These are phyloP conservation scores for Bugula neritina DNA, from an alignment of 2,888 invertebrate species.

Conservation along the genomic window DNA sequence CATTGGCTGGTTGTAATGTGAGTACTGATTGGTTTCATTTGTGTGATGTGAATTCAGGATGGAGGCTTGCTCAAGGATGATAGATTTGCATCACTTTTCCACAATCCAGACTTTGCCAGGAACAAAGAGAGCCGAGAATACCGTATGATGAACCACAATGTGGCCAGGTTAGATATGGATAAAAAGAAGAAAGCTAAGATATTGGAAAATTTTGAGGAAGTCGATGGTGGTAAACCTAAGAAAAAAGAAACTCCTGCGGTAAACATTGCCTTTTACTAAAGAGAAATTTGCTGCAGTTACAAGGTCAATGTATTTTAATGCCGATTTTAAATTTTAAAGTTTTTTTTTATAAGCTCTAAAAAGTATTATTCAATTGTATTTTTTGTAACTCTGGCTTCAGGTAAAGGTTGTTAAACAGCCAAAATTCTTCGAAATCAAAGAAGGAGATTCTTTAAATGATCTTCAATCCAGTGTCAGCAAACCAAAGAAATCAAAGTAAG, in stretches of 20 bases:
- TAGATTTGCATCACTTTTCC: conserved; percentile 12
- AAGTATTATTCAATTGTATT: too few species aligned
- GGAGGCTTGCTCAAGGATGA: conserved; percentile 4
- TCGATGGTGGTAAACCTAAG: conserved; percentile 29
- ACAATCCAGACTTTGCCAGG: conserved; percentile 7
- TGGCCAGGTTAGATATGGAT: conserved; percentile 26
- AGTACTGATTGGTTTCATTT: too few species aligned
- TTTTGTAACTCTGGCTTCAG: too few species aligned
- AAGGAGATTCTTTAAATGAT: conserved; percentile 59
- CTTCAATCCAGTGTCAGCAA: conserved; percentile 32
- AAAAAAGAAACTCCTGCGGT: conserved; percentile 31
- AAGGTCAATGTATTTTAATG: too few species aligned
- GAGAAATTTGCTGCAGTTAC: too few species aligned
- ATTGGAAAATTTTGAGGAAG: neutral
- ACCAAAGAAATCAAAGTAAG: conserved; percentile 34
- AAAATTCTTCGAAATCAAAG: conserved; percentile 62
- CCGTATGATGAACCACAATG: conserved; percentile 12
- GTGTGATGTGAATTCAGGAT: neutral
- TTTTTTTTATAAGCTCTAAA: conserved; percentile 27
- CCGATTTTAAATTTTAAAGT: too few species aligned
- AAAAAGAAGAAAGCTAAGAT: conserved; percentile 55
- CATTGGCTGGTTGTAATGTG: too few species aligned
- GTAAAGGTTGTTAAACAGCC: conserved; percentile 52
- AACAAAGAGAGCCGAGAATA: conserved; percentile 15
- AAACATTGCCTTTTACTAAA: too few species aligned